A percentile compares a stretch with the other conserved stretches of the same genome.
These are phyloP conservation scores for Chironomus riparius DNA, from an alignment of 2,888 invertebrate genomes.

Conservation along the genomic window DNA sequence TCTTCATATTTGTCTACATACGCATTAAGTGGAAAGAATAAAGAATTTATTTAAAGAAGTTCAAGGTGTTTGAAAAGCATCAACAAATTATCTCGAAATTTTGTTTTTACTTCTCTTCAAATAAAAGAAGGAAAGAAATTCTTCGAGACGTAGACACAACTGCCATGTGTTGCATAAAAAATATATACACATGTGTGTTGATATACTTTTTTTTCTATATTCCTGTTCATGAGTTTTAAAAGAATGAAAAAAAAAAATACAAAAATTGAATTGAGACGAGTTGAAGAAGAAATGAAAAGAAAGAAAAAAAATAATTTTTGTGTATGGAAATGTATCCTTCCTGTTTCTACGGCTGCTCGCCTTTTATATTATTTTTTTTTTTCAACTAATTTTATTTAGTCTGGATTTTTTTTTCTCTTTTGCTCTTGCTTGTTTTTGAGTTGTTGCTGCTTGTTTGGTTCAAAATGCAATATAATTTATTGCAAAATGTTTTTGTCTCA, in stretches of 20 bases:
- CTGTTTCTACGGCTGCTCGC: background rate
- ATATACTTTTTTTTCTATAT: too few relatives aligned
- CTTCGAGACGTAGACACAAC: background rate
- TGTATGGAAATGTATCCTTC: slow-evolving; percentile 24
- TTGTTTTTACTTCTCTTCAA: background rate
- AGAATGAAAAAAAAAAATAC: background rate
- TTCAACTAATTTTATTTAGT: background rate
- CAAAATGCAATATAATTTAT: too few relatives aligned
- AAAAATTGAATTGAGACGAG: background rate
- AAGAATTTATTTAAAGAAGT: slow-evolving; percentile 11
- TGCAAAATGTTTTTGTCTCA: background rate
- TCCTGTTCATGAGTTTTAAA: too few relatives aligned
- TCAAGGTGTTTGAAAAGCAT: slow-evolving; percentile 14
- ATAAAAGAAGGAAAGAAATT: background rate
- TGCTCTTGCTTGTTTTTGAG: background rate
- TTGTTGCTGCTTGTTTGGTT: too few relatives aligned
- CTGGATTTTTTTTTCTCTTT: background rate
- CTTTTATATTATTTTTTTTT: background rate
- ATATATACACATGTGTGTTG: background rate
- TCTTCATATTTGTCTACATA: too few relatives aligned
- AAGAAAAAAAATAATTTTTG: background rate
- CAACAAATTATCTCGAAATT: background rate
- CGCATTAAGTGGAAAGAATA: background rate
- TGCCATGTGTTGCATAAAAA: background rate
- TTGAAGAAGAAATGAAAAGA: background rate